Conservation (phyloP, 2,113 vertebrate genomes). For the Ancistrus triradiatus region DNA sequence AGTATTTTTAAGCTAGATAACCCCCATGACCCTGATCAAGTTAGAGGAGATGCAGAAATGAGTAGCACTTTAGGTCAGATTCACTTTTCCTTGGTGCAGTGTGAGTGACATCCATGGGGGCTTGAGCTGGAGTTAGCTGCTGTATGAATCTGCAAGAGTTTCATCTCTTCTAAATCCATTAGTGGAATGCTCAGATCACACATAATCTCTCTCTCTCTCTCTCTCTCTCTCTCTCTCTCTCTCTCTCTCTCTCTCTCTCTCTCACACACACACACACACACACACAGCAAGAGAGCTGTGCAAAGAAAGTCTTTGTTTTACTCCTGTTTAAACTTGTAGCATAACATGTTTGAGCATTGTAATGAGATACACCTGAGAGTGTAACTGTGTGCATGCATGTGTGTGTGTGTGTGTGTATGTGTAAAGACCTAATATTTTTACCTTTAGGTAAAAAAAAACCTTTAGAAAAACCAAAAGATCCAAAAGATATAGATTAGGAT, state of each 20-base stretch:
- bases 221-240: conserved; percentile 20
- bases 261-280: conserved; percentile 23
- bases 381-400: conserved; percentile 31
- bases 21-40: not conserved
- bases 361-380: conserved; percentile 57
- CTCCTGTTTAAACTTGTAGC: conserved; percentile 67
- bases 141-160: conserved; percentile 16
- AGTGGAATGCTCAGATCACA: conserved; percentile 24
- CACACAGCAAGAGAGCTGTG: conserved; percentile 2
- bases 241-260: conserved; percentile 10
- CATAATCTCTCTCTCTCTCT: conserved; percentile 7
- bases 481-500: no score
- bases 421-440: no score
- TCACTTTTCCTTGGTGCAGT: not conserved
- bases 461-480: no score
- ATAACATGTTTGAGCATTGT: conserved; percentile 53
- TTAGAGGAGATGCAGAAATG: not conserved
- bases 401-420: conserved; percentile 23
- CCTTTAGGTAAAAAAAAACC: no score
- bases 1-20: not conserved
- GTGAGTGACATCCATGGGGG: no score
- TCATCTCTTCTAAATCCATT: conserved; percentile 20
- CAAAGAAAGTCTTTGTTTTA: conserved; percentile 48
- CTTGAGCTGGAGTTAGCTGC: not conserved
- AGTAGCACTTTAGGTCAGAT: not conserved